Evolutionary conservation across 1,140 invertebrate genomes (phyloP).

Genomic region (Drosophila biarmipes): DNA sequence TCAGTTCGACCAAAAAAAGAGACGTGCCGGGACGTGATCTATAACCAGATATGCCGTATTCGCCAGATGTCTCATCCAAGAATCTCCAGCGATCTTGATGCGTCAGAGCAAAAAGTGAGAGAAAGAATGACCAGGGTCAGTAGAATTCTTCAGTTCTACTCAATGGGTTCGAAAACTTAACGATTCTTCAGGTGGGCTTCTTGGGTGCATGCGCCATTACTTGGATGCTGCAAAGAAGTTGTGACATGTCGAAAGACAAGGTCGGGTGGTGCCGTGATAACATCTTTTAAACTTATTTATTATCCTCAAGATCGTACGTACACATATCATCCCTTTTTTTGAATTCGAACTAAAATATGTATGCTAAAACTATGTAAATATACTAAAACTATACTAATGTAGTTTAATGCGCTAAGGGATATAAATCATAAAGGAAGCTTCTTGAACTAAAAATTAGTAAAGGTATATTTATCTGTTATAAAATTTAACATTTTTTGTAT

Average conservation of each 20-base stretch:
- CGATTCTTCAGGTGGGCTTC: neutral
- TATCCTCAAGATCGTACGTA: no score
- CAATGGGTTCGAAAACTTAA: slow-evolving; percentile 20
- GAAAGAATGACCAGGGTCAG: slow-evolving; percentile 40
- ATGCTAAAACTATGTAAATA: no score
- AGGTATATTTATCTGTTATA: no score
- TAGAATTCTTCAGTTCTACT: slow-evolving; percentile 16
- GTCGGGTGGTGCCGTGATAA: neutral
- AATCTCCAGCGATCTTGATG: slow-evolving; percentile 51
- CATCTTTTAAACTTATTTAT: no score
- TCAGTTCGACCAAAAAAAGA: slow-evolving; percentile 14
- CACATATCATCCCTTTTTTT: no score
- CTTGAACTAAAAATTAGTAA: no score
- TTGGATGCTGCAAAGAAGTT: slow-evolving; percentile 5
- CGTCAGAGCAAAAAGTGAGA: slow-evolving; percentile 35
- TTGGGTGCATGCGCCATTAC: slow-evolving; percentile 8
- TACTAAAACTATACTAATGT: no score
- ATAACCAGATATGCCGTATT: slow-evolving; percentile 46
- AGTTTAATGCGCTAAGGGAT: no score
- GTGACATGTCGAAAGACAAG: neutral
- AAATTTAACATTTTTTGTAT: no score
- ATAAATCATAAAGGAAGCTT: no score
- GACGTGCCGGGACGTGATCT: slow-evolving; percentile 64
- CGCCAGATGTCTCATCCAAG: slow-evolving; percentile 64
- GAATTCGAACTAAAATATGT: no score